These are phyloP conservation scores for Germaria angustata DNA, from an alignment of 2,888 invertebrate genomes.

Conservation along the genomic window DNA sequence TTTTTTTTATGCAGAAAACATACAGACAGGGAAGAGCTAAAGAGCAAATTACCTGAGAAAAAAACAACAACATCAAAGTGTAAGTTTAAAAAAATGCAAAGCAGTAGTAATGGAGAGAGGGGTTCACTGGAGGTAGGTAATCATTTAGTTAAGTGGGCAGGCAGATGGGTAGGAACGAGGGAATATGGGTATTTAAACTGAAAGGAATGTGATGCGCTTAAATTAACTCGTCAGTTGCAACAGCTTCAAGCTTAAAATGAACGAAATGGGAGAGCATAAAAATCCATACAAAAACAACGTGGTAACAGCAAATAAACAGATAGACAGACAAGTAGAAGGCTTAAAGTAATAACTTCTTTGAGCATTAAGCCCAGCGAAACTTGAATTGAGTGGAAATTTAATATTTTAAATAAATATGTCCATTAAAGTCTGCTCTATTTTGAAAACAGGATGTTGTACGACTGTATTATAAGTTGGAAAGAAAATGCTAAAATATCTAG, in stretches of 20 bases:
- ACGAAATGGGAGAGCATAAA: slow-evolving; percentile 31
- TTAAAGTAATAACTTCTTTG: slow-evolving; percentile 1
- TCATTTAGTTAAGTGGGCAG: slow-evolving; percentile 64
- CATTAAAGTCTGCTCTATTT: too few relatives aligned
- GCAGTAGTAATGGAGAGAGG: not conserved
- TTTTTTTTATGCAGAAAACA: not conserved
- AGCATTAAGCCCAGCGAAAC: slow-evolving; percentile 22
- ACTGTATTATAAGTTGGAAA: too few relatives aligned
- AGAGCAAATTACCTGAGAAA: slow-evolving; percentile 19
- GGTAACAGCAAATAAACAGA: slow-evolving; percentile 31
- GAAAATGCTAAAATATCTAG: too few relatives aligned
- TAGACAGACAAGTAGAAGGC: slow-evolving; percentile 17
- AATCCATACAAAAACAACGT: not conserved
- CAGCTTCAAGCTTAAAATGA: slow-evolving; percentile 32
- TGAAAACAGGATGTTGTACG: too few relatives aligned
- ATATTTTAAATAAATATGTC: too few relatives aligned
- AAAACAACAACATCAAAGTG: not conserved
- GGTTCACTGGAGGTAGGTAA: slow-evolving; percentile 43
- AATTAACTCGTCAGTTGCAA: slow-evolving; percentile 67
- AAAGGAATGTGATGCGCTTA: slow-evolving; percentile 66
- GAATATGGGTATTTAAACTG: slow-evolving; percentile 65
- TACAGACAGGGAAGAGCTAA: slow-evolving; percentile 14
- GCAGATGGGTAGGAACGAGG: slow-evolving; percentile 43
- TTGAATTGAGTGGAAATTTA: too few relatives aligned
- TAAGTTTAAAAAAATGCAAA: not conserved